Percentiles rank a stretch among this genome's conserved stretches.
These are phyloP conservation scores for Holacanthella duospinosa DNA, from an alignment of 2,888 invertebrate genomes.

Conservation along the genomic window DNA sequence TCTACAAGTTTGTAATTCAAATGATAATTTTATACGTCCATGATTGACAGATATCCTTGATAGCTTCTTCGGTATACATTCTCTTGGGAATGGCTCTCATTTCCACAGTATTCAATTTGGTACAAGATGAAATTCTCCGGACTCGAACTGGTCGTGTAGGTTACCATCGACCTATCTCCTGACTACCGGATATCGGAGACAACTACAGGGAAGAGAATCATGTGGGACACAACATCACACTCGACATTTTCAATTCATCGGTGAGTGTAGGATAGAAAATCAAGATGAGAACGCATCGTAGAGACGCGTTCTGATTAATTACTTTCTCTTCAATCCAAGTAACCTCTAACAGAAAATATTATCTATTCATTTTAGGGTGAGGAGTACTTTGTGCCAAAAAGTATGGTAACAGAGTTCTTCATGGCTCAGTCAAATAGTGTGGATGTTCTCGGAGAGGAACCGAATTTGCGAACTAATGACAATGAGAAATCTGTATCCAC, in stretches of 20 bases:
- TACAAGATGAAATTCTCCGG: constrained; percentile 62
- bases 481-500: constrained; percentile 33
- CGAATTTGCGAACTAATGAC: constrained; percentile 18
- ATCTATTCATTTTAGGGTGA: constrained; percentile 29
- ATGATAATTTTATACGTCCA: neutral
- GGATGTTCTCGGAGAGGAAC: constrained; percentile 34
- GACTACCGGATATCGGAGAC: constrained; percentile 33
- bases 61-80: constrained; percentile 69
- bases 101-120: constrained; percentile 76
- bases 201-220: constrained; percentile 30
- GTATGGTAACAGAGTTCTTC: constrained; percentile 37
- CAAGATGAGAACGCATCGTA: too few relatives aligned
- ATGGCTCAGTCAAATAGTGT: constrained; percentile 35
- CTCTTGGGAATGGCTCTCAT: constrained; percentile 73
- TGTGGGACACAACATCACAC: constrained; percentile 35
- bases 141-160: constrained; percentile 34
- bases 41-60: constrained; percentile 51
- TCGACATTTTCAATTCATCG: constrained; percentile 19
- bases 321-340: neutral
- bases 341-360: too few relatives aligned
- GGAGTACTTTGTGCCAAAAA: constrained; percentile 37
- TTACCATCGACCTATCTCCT: constrained; percentile 37
- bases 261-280: too few relatives aligned
- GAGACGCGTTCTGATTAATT: too few relatives aligned
- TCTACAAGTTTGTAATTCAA: neutral